phyloP scores from a whole-genome alignment of 2,797 vertebrate species.

The Argentina silus region DNA sequence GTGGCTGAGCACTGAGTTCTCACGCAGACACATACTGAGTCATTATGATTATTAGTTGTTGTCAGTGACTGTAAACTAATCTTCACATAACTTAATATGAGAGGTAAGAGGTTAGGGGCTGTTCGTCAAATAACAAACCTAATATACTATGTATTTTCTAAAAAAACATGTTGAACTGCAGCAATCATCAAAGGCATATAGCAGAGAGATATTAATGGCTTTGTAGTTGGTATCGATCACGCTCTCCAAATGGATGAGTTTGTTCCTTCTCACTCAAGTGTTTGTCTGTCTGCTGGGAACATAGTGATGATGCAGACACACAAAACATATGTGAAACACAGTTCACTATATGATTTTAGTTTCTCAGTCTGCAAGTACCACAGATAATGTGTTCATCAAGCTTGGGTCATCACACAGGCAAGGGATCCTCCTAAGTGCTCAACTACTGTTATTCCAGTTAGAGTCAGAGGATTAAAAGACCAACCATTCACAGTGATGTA shows the following conservation, averaged over 20 bases:
- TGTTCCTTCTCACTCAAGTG: neutral
- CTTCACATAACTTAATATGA: slow-evolving; percentile 26
- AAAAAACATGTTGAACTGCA: slow-evolving; percentile 20
- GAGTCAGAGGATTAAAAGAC: neutral
- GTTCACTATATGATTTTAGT: neutral
- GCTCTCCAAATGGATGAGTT: neutral
- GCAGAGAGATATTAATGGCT: neutral
- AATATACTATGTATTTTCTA: slow-evolving; percentile 7
- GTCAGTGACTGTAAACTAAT: slow-evolving; percentile 31
- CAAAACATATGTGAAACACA: neutral
- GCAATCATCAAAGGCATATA: neutral
- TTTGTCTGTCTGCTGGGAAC: neutral
- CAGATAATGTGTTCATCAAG: too few relatives aligned
- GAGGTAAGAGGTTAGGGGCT: neutral
- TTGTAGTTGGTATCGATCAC: slow-evolving; percentile 1
- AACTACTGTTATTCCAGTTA: neutral
- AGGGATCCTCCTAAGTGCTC: neutral
- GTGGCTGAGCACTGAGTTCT: neutral
- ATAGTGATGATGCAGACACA: neutral
- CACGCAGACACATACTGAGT: slow-evolving; percentile 23
- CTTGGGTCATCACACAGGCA: too few relatives aligned
- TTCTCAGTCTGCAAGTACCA: neutral
- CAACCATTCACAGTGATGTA: too few relatives aligned
- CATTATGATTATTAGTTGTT: slow-evolving; percentile 26
- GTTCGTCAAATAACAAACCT: slow-evolving; percentile 22